A percentile compares a stretch with the other conserved stretches of the same genome.
Conservation (phyloP, 2,113 vertebrate genomes). For the Sapayoa aenigma region DNA sequence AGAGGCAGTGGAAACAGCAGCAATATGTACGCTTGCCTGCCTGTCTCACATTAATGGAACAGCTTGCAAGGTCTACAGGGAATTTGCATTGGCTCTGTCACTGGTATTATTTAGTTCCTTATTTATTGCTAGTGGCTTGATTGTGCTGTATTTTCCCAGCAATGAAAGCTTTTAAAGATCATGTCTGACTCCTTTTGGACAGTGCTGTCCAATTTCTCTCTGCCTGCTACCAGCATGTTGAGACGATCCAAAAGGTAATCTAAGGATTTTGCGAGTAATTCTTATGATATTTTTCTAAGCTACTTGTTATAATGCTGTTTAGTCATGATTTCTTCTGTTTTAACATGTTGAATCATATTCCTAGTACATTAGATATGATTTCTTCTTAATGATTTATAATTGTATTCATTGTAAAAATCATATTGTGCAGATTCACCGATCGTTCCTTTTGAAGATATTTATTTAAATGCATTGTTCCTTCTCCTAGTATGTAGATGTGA, state of each 20-base stretch:
- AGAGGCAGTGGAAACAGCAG: conserved; percentile 62
- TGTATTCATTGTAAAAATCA: conserved; percentile 4
- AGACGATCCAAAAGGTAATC: conserved; percentile 87
- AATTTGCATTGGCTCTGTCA: conserved; percentile 69
- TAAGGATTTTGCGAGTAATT: conserved; percentile 51
- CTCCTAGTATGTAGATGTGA: neutral
- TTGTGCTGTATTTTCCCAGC: conserved; percentile 68
- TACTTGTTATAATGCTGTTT: conserved; percentile 14
- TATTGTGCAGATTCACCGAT: neutral
- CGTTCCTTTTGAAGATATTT: neutral
- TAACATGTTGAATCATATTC: neutral
- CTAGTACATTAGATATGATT: neutral
- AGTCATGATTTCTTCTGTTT: neutral
- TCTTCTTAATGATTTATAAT: conserved; percentile 11
- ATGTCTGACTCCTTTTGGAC: conserved; percentile 93
- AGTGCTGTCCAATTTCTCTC: conserved; percentile 88
- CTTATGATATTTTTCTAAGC: neutral
- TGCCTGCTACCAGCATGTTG: conserved; percentile 88
- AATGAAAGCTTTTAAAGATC: conserved; percentile 75
- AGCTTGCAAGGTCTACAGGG: conserved; percentile 65
- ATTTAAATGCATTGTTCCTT: conserved; percentile 30
- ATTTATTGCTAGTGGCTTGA: conserved; percentile 66
- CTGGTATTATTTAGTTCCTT: conserved; percentile 69
- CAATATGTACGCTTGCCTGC: conserved; percentile 59
- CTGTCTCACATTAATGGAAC: conserved; percentile 67